Conservation (phyloP, 2,113 vertebrate species). For the Petrocephalus zakoni region DNA sequence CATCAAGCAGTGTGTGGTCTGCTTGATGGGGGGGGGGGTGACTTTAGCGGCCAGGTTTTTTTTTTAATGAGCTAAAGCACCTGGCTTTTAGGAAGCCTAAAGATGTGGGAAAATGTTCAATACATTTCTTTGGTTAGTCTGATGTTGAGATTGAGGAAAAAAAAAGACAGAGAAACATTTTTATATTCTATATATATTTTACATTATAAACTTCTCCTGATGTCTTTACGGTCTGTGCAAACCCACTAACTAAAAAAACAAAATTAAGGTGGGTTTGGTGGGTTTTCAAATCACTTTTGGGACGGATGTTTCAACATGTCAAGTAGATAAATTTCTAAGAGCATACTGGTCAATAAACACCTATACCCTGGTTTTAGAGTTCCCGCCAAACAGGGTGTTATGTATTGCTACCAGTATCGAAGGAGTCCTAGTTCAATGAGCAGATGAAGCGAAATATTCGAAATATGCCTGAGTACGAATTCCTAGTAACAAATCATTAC, state of each 20-base stretch:
- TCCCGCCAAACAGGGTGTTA: neutral
- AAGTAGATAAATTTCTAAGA: neutral
- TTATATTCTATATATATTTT: too few species aligned
- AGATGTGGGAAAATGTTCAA: neutral
- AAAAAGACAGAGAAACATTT: neutral
- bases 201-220: neutral
- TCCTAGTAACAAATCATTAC: neutral
- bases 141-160: neutral
- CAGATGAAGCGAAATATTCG: neutral
- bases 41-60: conserved; percentile 20
- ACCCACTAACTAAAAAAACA: neutral
- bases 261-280: neutral
- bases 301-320: neutral
- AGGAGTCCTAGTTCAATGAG: neutral
- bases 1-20: conserved; percentile 38
- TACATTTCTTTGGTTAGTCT: neutral
- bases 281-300: neutral
- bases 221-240: neutral
- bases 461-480: neutral
- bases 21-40: neutral
- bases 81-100: conserved; percentile 14
- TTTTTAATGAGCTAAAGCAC: conserved; percentile 27
- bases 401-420: neutral
- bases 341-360: neutral
- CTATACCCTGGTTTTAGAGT: neutral